These are phyloP conservation scores for Nibea coibor DNA, from an alignment of 2,113 vertebrate species.

Conservation along the genomic window DNA sequence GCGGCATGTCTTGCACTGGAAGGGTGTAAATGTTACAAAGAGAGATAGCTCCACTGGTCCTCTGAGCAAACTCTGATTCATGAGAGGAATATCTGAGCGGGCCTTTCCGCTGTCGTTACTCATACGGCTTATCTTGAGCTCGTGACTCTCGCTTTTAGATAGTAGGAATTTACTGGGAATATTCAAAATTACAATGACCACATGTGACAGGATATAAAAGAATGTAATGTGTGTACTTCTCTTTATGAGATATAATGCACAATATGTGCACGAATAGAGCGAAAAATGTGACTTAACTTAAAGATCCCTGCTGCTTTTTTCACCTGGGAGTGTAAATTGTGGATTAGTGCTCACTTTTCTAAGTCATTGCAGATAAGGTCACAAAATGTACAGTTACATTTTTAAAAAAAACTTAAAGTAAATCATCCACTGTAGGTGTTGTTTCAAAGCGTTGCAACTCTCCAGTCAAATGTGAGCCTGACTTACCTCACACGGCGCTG, in stretches of 20 bases:
- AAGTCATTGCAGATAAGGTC: constrained; percentile 2
- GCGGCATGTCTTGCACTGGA: constrained; percentile 48
- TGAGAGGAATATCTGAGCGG: constrained; percentile 25
- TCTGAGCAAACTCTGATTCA: constrained; percentile 44
- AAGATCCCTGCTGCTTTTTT: neutral
- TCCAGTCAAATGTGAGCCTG: constrained; percentile 21
- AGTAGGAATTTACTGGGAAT: neutral
- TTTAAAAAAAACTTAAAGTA: no score
- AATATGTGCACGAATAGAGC: neutral
- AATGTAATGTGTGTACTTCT: neutral
- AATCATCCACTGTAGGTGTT: neutral
- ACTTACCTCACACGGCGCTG: constrained; percentile 55
- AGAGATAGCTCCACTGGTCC: constrained; percentile 20
- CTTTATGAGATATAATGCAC: neutral
- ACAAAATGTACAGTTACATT: neutral
- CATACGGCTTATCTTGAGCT: constrained; percentile 26
- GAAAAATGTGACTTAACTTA: neutral
- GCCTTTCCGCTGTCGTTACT: constrained; percentile 26
- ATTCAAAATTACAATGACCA: neutral
- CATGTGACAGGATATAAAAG: neutral
- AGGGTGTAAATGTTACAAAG: constrained; percentile 58
- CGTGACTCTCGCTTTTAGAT: constrained; percentile 11
- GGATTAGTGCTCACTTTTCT: neutral
- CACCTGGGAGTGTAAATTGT: neutral
- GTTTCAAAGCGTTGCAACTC: constrained; percentile 3